phyloP scores from a whole-genome alignment of 2,797 vertebrate genomes.

The Pristis pectinata region DNA sequence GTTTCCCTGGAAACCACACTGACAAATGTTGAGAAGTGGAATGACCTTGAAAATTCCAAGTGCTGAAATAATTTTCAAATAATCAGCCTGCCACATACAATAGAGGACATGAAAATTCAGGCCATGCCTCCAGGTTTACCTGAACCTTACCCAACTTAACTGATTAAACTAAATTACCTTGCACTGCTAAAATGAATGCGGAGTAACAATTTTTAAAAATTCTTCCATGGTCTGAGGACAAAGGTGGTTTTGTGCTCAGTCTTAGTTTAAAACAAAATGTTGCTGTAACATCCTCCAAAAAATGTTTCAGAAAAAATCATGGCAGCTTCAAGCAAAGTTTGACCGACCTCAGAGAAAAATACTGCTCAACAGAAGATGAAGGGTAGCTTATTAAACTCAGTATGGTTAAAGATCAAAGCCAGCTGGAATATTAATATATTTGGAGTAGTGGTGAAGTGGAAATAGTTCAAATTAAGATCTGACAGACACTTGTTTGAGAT shows the following conservation, averaged over 20 bases:
- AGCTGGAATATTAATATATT: constrained; percentile 8
- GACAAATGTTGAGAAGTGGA: constrained; percentile 3
- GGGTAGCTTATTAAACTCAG: too few relatives aligned
- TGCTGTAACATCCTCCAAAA: background rate
- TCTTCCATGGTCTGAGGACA: background rate
- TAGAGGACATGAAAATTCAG: background rate
- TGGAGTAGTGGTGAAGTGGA: background rate
- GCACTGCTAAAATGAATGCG: background rate
- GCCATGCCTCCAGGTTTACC: background rate
- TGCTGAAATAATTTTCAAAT: constrained; percentile 23
- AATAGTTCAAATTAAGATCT: background rate
- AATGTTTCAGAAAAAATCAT: background rate
- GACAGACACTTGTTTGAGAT: background rate
- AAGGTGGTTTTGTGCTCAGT: background rate
- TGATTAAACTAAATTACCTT: background rate
- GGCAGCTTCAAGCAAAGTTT: background rate
- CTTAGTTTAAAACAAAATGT: background rate
- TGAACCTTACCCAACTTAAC: background rate
- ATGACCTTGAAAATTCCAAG: constrained; percentile 18
- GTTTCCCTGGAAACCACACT: constrained; percentile 33
- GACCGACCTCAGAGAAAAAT: background rate
- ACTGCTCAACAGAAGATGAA: background rate
- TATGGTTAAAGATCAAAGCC: background rate
- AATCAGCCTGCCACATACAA: background rate
- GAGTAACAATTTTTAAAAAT: background rate